phyloP scores from a whole-genome alignment of 2,888 invertebrate species.

The Watsonalla cultraria region DNA sequence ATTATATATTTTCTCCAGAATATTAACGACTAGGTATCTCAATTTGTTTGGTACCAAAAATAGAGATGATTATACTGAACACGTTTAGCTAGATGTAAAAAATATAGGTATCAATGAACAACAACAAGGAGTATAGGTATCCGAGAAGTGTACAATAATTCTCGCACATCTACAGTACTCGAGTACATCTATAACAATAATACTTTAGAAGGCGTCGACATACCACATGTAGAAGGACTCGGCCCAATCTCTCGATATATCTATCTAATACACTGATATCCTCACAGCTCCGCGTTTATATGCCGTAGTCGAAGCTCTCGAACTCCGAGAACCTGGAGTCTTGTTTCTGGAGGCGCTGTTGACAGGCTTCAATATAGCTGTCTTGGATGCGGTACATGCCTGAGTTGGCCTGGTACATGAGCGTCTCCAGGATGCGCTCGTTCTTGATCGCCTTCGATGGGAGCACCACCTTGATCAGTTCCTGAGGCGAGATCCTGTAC shows the following conservation, averaged over 20 bases:
- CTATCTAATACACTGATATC: constrained; percentile 76
- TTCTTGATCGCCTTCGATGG: constrained; percentile 96
- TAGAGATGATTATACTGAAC: constrained; percentile 73
- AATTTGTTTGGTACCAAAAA: constrained; percentile 69
- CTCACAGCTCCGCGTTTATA: constrained; percentile 77
- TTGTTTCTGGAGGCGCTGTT: constrained; percentile 91
- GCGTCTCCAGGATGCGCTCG: constrained; percentile 93
- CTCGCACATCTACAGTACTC: constrained; percentile 67
- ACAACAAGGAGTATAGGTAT: constrained; percentile 72
- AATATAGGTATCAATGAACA: constrained; percentile 77
- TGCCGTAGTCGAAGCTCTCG: constrained; percentile 88
- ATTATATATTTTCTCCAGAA: constrained; percentile 33
- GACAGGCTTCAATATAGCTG: constrained; percentile 91
- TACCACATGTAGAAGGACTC: constrained; percentile 69
- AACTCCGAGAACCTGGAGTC: constrained; percentile 91
- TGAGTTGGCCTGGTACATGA: constrained; percentile 95
- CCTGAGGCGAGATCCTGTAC: constrained; percentile 94
- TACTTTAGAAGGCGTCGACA: constrained; percentile 75
- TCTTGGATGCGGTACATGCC: constrained; percentile 96
- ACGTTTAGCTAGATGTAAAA: constrained; percentile 76
- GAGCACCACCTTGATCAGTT: constrained; percentile 94
- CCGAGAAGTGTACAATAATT: constrained; percentile 75
- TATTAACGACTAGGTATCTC: constrained; percentile 33
- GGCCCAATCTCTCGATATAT: constrained; percentile 56
- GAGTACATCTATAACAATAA: constrained; percentile 77